A percentile compares a stretch with the other conserved stretches of the same genome.
Conservation (phyloP, 1,140 invertebrate species). For the Saccostrea echinata region DNA sequence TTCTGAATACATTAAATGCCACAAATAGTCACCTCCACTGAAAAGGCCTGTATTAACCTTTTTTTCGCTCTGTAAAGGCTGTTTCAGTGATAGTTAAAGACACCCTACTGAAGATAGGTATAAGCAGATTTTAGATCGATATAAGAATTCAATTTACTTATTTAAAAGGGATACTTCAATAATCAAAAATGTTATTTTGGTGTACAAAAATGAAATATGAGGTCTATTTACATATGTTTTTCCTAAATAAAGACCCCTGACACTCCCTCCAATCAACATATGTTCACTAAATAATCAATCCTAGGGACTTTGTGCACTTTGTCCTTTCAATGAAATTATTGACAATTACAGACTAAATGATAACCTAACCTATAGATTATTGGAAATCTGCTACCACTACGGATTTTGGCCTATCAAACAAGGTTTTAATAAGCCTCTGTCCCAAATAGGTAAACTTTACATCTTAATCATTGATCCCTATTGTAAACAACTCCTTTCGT, state of each 20-base stretch:
- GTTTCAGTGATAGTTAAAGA: too few species aligned
- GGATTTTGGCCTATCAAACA: neutral
- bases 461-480: neutral
- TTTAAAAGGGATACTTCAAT: neutral
- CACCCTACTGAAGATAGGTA: too few species aligned
- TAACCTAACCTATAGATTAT: neutral
- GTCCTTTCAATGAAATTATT: conserved; percentile 8
- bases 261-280: neutral
- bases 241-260: neutral
- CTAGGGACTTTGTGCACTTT: neutral
- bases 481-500: conserved; percentile 9
- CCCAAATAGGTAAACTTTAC: neutral
- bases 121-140: too few species aligned
- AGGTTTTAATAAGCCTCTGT: neutral
- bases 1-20: neutral
- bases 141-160: neutral
- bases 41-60: neutral
- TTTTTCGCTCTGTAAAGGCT: too few species aligned
- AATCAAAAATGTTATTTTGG: neutral
- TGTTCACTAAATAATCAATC: neutral
- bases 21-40: neutral
- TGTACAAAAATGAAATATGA: neutral
- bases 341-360: conserved; percentile 1
- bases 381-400: neutral
- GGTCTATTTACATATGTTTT: neutral